Percentiles rank a stretch among this genome's conserved stretches.
Conservation (phyloP, 2,888 invertebrate genomes). For the Oasisia sp. region DNA sequence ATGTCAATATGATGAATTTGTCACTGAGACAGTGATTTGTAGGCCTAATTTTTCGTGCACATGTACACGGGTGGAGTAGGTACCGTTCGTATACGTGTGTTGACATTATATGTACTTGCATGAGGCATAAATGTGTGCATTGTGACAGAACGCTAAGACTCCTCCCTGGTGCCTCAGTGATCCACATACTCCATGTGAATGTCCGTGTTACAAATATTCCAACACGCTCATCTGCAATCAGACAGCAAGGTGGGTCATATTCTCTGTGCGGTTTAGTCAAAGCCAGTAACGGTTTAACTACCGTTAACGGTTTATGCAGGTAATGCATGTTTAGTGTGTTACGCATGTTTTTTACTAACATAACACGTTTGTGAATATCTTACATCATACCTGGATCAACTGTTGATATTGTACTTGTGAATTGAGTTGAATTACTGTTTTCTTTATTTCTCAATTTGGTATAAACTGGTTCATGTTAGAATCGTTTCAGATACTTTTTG, state of each 20-base stretch:
- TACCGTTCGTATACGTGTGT: too few relatives aligned
- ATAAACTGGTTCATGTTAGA: too few relatives aligned
- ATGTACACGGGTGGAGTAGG: too few relatives aligned
- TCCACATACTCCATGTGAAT: not conserved
- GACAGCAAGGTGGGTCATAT: not conserved
- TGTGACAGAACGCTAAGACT: not conserved
- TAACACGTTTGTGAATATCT: not conserved
- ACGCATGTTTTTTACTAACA: not conserved
- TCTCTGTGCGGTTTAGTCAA: not conserved
- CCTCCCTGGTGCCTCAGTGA: not conserved
- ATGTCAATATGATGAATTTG: too few relatives aligned
- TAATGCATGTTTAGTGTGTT: not conserved
- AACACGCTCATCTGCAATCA: not conserved
- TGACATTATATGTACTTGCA: not conserved
- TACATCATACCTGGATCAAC: not conserved
- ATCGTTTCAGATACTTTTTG: too few relatives aligned
- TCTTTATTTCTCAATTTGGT: too few relatives aligned
- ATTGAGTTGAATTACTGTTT: too few relatives aligned
- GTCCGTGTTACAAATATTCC: constrained; percentile 12
- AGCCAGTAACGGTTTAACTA: not conserved
- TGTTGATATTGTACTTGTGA: not conserved
- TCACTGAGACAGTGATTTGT: too few relatives aligned
- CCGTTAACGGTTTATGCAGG: not conserved
- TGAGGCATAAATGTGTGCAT: not conserved
- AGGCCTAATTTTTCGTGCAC: too few relatives aligned